Percentiles rank a stretch among this genome's conserved stretches.
Evolutionary conservation across 2,113 vertebrate genomes (phyloP).

Genomic region (Semicossyphus pulcher): DNA sequence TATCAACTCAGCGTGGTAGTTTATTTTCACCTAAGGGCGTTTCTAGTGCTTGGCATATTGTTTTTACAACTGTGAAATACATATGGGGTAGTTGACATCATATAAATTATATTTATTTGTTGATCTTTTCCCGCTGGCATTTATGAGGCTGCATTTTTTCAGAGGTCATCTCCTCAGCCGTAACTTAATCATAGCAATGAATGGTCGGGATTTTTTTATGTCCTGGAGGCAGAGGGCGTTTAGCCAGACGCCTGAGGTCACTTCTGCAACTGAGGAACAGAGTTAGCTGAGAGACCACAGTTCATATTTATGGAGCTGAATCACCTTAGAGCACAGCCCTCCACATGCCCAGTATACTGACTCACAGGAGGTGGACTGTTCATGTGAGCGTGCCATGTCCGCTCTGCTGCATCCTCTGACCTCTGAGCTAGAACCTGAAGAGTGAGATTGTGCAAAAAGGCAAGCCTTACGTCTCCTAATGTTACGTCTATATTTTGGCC

Average conservation of each 20-base stretch:
- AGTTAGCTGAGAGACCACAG: constrained; percentile 3
- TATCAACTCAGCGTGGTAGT: not conserved
- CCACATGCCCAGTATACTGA: not conserved
- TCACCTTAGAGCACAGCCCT: not conserved
- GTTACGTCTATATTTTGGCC: no score
- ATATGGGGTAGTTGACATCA: not conserved
- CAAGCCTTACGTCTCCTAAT: no score
- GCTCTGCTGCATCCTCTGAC: no score
- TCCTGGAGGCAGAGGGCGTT: constrained; percentile 12
- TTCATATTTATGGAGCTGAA: constrained; percentile 4
- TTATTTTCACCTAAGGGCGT: not conserved
- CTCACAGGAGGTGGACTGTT: no score
- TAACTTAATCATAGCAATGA: constrained; percentile 71
- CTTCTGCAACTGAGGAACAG: constrained; percentile 14
- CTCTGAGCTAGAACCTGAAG: no score
- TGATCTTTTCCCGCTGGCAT: constrained; percentile 46
- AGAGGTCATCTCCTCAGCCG: constrained; percentile 54
- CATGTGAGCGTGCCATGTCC: no score
- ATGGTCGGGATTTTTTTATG: constrained; percentile 53
- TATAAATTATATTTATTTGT: constrained; percentile 67
- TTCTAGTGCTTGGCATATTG: not conserved
- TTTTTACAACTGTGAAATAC: constrained; percentile 31
- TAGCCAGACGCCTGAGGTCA: constrained; percentile 23
- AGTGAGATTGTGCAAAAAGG: no score
- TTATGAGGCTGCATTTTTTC: constrained; percentile 48